Evolutionary conservation across 2,888 invertebrate species (phyloP).

Genomic region (Plagiodera versicolora): DNA sequence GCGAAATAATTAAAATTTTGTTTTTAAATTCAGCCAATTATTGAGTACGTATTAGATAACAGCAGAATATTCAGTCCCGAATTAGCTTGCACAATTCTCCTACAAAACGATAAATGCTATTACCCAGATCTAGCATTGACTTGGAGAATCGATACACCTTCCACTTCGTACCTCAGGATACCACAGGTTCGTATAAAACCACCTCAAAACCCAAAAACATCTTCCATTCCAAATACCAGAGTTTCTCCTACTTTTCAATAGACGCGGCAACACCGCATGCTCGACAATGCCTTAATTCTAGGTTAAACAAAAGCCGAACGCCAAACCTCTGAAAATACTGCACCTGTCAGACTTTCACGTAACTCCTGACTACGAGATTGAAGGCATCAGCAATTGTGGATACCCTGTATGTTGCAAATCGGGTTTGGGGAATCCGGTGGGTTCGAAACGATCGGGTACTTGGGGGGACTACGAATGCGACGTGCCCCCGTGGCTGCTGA

Average conservation of each 20-base stretch:
- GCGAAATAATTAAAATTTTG: too few relatives aligned
- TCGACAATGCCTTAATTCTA: too few relatives aligned
- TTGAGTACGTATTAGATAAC: constrained; percentile 33
- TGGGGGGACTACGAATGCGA: constrained; percentile 85
- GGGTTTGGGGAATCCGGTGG: constrained; percentile 56
- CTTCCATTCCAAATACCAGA: too few relatives aligned
- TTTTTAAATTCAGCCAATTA: constrained; percentile 33
- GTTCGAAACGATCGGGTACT: constrained; percentile 62
- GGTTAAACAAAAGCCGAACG: constrained; percentile 12
- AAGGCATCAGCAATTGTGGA: constrained; percentile 69
- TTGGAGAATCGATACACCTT: constrained; percentile 30
- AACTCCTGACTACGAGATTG: constrained; percentile 71
- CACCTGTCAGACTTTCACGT: constrained; percentile 79
- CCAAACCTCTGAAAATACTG: constrained; percentile 54
- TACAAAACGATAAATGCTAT: constrained; percentile 37
- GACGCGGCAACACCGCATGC: too few relatives aligned
- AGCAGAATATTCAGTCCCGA: constrained; percentile 37
- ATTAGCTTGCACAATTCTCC: constrained; percentile 35
- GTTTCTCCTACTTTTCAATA: too few relatives aligned
- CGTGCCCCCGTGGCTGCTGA: constrained; percentile 67
- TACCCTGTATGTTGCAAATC: constrained; percentile 78
- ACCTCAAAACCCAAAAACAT: too few relatives aligned
- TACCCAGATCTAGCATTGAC: constrained; percentile 30
- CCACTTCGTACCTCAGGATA: not conserved
- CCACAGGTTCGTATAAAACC: constrained; percentile 9